These are phyloP conservation scores for Rhinoderma darwinii DNA, from an alignment of 2,113 vertebrate species.

Conservation along the genomic window DNA sequence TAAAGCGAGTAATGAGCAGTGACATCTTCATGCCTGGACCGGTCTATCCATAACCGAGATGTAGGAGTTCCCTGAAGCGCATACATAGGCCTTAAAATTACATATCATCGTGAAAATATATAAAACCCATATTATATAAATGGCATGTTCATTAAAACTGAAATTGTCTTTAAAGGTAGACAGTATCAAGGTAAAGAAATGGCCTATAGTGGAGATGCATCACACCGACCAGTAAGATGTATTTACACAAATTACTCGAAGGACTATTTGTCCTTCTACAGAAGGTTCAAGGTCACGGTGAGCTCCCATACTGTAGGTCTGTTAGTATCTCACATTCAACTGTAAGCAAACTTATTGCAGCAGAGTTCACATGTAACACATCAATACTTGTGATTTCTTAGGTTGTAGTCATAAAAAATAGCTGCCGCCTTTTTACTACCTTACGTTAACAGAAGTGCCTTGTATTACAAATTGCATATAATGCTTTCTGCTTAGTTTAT, in stretches of 20 bases:
- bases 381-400: no score
- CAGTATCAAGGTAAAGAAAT: not conserved
- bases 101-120: not conserved
- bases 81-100: not conserved
- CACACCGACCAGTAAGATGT: not conserved
- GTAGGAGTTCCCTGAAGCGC: not conserved
- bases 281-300: not conserved
- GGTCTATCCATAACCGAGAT: slow-evolving; percentile 34
- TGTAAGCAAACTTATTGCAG: no score
- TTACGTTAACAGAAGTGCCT: not conserved
- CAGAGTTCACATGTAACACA: no score
- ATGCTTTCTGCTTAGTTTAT: not conserved
- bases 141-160: not conserved
- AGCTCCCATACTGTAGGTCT: not conserved
- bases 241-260: not conserved
- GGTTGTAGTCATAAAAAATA: not conserved
- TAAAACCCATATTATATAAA: not conserved
- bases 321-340: not conserved
- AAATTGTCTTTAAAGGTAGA: not conserved
- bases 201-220: not conserved
- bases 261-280: not conserved
- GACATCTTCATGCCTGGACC: slow-evolving; percentile 41
- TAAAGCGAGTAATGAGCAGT: slow-evolving; percentile 22
- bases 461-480: not conserved
- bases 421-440: no score